phyloP scores from a whole-genome alignment of 2,888 invertebrate genomes.

The Volucella zonaria region DNA sequence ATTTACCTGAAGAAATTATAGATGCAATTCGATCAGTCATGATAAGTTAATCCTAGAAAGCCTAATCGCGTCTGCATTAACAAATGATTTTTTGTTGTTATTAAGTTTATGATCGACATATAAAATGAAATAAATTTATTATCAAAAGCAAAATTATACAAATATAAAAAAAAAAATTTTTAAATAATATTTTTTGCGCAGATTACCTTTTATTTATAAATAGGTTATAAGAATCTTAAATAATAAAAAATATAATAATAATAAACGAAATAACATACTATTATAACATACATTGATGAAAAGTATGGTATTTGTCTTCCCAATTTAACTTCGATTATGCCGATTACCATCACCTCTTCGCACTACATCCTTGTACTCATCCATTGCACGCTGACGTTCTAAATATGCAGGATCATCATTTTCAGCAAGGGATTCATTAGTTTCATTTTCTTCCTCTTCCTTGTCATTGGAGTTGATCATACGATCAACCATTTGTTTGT shows the following conservation, averaged over 20 bases:
- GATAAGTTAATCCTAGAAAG: constrained; percentile 68
- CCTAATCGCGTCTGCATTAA: constrained; percentile 41
- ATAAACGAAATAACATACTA: background rate
- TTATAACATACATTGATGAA: background rate
- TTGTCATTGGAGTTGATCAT: constrained; percentile 85
- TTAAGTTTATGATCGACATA: background rate
- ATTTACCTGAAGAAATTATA: constrained; percentile 81
- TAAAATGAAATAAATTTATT: constrained; percentile 9
- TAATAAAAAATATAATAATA: constrained; percentile 9
- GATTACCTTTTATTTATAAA: constrained; percentile 44
- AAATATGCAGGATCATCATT: constrained; percentile 89
- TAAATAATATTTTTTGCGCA: background rate
- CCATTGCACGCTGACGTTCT: constrained; percentile 87
- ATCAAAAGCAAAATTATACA: constrained; percentile 26
- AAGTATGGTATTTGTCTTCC: constrained; percentile 3
- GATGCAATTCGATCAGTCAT: constrained; percentile 80
- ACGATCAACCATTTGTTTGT: constrained; percentile 79
- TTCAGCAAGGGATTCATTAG: constrained; percentile 86
- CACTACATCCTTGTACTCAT: constrained; percentile 94
- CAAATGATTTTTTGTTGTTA: constrained; percentile 19
- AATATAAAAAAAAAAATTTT: background rate
- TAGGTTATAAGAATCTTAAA: constrained; percentile 37
- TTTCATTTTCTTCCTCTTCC: constrained; percentile 84
- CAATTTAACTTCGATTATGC: constrained; percentile 87
- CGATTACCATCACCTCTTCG: constrained; percentile 94